Base-by-base conservation (phyloP, 2,797 vertebrate genomes). In the Cuculus canorus region DNA sequence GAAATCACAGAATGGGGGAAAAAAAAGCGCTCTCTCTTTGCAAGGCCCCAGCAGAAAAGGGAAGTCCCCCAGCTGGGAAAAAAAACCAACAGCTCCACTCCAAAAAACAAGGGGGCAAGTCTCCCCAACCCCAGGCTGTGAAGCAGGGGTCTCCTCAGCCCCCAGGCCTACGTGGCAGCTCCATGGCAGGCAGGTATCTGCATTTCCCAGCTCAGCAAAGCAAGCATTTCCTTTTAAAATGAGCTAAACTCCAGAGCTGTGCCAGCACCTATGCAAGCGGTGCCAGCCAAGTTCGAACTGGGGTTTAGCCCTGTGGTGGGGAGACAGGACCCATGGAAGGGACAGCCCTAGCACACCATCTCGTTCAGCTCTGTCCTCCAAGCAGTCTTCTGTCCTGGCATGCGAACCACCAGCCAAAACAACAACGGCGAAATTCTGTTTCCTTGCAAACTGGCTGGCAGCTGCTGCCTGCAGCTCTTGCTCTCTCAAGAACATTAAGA, bases 271-370 rank as follows among this genome's bases (percentile, higher is more conserved):
- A 64, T 10, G 3, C 66, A 79, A 27, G 48, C 4, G 1, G 61
- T 53, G 78, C 30, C 48, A 75, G 48, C 41, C 48, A 75, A 45
- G 45, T 53, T 54, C 4, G 0, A 56, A 50, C 0, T 19, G 10
- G 8, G 8, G 23, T 53, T 81, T 52, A 47, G 23, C 24, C 14
- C 21, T 0, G 0, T 4, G 45, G 23, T 6, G 17, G 19, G 13
- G 15, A 13, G 3, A 66, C 0, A 0, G 25, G 33, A 54, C 5
- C 1, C 0, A 24, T n/a, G 14, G 27, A 66, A 60, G 17, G 21
- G 59, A 30, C 23, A 66, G 85, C 25, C 17, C 3, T 8, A 65
- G 47, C 2, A 1, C 25, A 30, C 14, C 25, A 30, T 18, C 22
- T 43, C 1, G 1, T 17, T 17, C 27, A 88, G 22, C 41, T 43